These are phyloP conservation scores for Zygaena filipendulae DNA, from an alignment of 2,888 invertebrate species.

Conservation along the genomic window DNA sequence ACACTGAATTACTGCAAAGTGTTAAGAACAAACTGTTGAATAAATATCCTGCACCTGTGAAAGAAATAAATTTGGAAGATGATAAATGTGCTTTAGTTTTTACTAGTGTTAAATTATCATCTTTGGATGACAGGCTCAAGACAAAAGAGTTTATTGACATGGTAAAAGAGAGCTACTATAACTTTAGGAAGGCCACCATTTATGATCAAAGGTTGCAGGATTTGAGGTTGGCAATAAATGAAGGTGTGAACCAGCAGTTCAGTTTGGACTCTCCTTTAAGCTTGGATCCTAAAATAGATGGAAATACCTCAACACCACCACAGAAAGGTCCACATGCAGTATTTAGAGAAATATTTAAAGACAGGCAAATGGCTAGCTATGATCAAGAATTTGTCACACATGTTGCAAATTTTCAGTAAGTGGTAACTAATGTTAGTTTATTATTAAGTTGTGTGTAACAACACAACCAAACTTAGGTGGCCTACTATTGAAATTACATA, in stretches of 20 bases:
- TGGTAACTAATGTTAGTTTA: no score
- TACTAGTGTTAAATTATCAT: slow-evolving; percentile 38
- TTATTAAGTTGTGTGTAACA: no score
- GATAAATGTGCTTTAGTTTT: slow-evolving; percentile 55
- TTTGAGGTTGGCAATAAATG: slow-evolving; percentile 54
- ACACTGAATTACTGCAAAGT: slow-evolving; percentile 45
- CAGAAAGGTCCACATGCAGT: slow-evolving; percentile 54
- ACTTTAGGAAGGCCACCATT: slow-evolving; percentile 54
- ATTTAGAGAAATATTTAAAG: slow-evolving; percentile 50
- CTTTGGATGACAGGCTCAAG: slow-evolving; percentile 38
- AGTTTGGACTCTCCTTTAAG: slow-evolving; percentile 23
- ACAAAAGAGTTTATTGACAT: slow-evolving; percentile 43
- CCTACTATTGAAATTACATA: no score
- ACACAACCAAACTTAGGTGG: no score
- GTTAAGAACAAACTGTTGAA: slow-evolving; percentile 52
- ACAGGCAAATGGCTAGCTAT: slow-evolving; percentile 48
- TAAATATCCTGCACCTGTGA: slow-evolving; percentile 22
- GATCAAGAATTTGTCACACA: slow-evolving; percentile 52
- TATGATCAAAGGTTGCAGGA: slow-evolving; percentile 57
- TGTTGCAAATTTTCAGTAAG: slow-evolving; percentile 52
- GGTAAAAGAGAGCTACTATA: slow-evolving; percentile 59
- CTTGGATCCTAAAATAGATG: slow-evolving; percentile 16
- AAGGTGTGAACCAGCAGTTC: slow-evolving; percentile 54
- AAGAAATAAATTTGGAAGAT: slow-evolving; percentile 36
- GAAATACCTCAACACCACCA: slow-evolving; percentile 17